Conservation (phyloP, 2,888 invertebrate genomes). For the Eristalis tenax region DNA sequence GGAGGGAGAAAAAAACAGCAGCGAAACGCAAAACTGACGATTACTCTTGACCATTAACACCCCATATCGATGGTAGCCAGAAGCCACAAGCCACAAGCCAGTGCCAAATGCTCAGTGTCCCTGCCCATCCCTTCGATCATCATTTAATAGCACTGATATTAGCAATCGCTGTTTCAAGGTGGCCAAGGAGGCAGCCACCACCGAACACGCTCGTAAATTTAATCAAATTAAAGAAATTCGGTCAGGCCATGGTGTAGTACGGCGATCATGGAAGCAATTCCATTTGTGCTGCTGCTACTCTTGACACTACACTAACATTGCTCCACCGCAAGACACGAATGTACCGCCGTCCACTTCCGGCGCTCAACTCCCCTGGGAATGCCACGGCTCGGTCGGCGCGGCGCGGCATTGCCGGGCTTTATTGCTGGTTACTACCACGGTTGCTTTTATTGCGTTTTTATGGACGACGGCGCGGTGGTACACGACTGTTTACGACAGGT, state of each 20-base stretch:
- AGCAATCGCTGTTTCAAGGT: conserved; percentile 43
- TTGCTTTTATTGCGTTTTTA: conserved; percentile 67
- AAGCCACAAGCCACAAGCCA: conserved; percentile 29
- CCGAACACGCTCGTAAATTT: conserved; percentile 56
- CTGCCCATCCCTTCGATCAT: conserved; percentile 31
- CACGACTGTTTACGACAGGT: conserved; percentile 59
- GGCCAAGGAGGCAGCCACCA: conserved; percentile 7
- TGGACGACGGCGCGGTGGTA: conserved; percentile 43
- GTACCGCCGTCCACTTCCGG: conserved; percentile 30
- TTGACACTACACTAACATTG: conserved; percentile 29
- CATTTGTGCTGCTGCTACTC: conserved; percentile 25
- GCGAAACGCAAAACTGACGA: not conserved
- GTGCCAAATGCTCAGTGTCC: not conserved
- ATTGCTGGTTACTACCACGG: conserved; percentile 54
- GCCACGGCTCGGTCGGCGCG: not conserved
- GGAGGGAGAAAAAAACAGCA: not conserved
- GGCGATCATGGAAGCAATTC: conserved; percentile 28
- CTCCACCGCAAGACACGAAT: conserved; percentile 1
- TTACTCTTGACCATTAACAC: conserved; percentile 63
- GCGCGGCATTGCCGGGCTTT: conserved; percentile 29
- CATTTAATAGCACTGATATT: conserved; percentile 52
- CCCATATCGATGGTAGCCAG: conserved; percentile 44
- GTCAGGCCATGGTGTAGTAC: conserved; percentile 5
- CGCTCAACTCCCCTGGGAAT: conserved; percentile 5
- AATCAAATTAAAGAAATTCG: conserved; percentile 60